These are phyloP conservation scores for Trididemnum miniatum DNA, from an alignment of 23 tunicate species.

Conservation along the genomic window DNA sequence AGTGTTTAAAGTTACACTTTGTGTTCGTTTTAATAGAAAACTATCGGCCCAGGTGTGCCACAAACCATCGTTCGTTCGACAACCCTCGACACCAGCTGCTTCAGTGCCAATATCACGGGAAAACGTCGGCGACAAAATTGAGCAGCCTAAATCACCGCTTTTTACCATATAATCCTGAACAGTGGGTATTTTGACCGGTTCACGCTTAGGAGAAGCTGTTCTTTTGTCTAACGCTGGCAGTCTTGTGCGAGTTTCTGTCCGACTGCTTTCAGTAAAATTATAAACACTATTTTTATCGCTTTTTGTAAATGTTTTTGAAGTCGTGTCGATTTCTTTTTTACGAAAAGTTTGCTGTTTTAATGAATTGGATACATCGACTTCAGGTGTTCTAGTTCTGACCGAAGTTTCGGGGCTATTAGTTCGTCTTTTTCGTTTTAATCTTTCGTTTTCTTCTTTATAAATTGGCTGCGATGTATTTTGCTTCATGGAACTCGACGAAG, in stretches of 20 bases:
- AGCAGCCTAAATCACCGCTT: not conserved
- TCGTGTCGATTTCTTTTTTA: not conserved
- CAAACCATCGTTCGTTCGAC: conserved; percentile 55
- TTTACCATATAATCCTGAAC: not conserved
- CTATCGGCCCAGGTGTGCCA: conserved; percentile 69
- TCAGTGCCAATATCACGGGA: conserved; percentile 2
- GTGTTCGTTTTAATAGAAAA: conserved; percentile 29
- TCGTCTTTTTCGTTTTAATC: not conserved
- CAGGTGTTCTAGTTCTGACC: not conserved
- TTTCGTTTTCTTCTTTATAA: not conserved
- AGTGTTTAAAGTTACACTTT: not conserved
- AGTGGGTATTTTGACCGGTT: not conserved
- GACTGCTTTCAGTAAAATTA: not conserved
- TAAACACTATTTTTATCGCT: not conserved
- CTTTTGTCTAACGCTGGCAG: not conserved
- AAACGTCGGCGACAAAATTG: not conserved
- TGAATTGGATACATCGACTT: not conserved
- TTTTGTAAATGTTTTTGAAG: not conserved
- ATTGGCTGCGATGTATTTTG: not conserved
- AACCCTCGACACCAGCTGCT: conserved; percentile 67
- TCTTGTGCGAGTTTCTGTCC: not conserved
- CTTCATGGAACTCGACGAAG: not conserved
- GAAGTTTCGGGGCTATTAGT: not conserved
- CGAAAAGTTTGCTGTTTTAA: not conserved
- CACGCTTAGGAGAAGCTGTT: too few relatives aligned